These are phyloP conservation scores for Archips crataeganus DNA, from an alignment of 2,888 invertebrate genomes.

Conservation along the genomic window DNA sequence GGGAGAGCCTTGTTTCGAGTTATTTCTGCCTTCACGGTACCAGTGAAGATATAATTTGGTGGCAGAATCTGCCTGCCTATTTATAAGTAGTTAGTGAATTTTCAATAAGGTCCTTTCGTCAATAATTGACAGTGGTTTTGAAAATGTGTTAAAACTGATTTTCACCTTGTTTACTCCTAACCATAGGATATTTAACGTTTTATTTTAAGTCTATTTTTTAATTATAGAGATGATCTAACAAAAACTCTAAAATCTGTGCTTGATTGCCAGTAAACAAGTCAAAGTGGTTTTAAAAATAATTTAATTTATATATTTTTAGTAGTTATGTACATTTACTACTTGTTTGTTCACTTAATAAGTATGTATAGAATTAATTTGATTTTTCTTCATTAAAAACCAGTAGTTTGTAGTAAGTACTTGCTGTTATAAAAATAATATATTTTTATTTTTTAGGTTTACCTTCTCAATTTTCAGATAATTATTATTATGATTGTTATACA, in stretches of 20 bases:
- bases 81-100: conserved; percentile 66
- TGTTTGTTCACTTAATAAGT: conserved; percentile 10
- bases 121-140: conserved; percentile 43
- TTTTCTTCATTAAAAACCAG: conserved; percentile 40
- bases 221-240: not conserved
- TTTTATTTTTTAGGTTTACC: conserved; percentile 81
- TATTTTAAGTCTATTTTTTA: not conserved
- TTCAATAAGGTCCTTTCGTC: conserved; percentile 57
- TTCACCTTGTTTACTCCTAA: conserved; percentile 68
- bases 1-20: conserved; percentile 26
- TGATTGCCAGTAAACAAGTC: conserved; percentile 4
- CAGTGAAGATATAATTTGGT: conserved; percentile 28
- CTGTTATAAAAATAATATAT: conserved; percentile 79
- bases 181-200: conserved; percentile 5
- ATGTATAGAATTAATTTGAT: conserved; percentile 18
- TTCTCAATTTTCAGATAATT: conserved; percentile 76
- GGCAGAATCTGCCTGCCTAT: conserved; percentile 28
- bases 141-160: conserved; percentile 63
- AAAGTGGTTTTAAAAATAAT: conserved; percentile 4
- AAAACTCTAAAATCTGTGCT: conserved; percentile 1
- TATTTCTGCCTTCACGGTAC: conserved; percentile 33
- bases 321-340: conserved; percentile 7
- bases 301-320: not conserved
- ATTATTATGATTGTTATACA: conserved; percentile 79
- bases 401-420: conserved; percentile 56